A percentile compares a stretch with the other conserved stretches of the same genome.
Evolutionary conservation across 1,140 invertebrate genomes (phyloP).

Genomic region (Amyelois transitella): DNA sequence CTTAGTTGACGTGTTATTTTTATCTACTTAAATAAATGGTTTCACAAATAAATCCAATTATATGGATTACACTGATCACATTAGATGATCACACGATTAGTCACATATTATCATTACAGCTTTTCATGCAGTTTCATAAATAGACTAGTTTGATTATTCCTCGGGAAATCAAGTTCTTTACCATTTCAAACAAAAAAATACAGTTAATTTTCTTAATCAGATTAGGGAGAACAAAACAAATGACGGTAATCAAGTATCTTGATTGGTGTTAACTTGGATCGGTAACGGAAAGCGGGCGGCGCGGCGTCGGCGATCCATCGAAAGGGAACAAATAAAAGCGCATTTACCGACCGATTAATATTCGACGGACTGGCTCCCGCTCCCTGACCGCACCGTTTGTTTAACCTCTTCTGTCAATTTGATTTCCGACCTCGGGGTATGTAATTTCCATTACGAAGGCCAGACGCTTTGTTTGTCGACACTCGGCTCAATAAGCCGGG

Average conservation of each 20-base stretch:
- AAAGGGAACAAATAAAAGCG: conserved; percentile 69
- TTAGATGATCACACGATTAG: no score
- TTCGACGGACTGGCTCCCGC: conserved; percentile 62
- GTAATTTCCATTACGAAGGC: conserved; percentile 68
- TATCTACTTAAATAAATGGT: no score
- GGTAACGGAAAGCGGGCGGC: no score
- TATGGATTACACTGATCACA: no score
- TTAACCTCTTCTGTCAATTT: conserved; percentile 73
- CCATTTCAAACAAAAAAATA: no score
- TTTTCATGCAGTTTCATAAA: no score
- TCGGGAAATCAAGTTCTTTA: no score
- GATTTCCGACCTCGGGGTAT: conserved; percentile 69
- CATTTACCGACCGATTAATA: conserved; percentile 71
- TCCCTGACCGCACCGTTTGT: conserved; percentile 67
- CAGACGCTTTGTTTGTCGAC: conserved; percentile 61
- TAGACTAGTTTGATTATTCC: no score
- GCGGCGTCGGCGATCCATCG: conserved; percentile 10
- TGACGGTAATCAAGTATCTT: not conserved
- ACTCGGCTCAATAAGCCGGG: conserved; percentile 38
- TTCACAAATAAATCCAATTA: no score
- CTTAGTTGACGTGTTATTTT: no score
- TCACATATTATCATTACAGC: no score
- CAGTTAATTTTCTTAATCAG: no score
- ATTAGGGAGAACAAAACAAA: not conserved
- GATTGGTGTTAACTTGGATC: not conserved